phyloP scores from a whole-genome alignment of 2,888 invertebrate species.

The Lamproptera curius region DNA sequence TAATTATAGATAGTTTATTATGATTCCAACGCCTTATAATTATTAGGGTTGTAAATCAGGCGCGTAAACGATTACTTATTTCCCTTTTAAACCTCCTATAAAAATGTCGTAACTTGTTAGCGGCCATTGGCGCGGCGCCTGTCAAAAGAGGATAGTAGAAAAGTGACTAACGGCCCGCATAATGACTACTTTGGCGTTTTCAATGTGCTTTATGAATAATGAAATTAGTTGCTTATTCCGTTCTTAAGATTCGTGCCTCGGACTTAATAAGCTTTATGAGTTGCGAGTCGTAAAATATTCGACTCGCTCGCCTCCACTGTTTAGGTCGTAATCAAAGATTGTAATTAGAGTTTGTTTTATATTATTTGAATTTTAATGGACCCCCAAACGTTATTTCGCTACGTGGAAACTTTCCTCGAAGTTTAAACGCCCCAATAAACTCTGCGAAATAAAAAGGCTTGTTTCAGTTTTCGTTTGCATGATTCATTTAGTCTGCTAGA shows the following conservation, averaged over 20 bases:
- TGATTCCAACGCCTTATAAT: constrained; percentile 68
- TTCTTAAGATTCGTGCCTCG: constrained; percentile 65
- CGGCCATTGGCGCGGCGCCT: constrained; percentile 60
- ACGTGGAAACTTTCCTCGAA: constrained; percentile 11
- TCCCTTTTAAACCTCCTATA: constrained; percentile 66
- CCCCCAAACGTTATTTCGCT: constrained; percentile 12
- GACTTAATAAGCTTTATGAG: constrained; percentile 67
- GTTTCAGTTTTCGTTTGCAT: constrained; percentile 19
- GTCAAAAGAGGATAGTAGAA: constrained; percentile 70
- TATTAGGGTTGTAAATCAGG: constrained; percentile 69
- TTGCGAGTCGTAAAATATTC: constrained; percentile 53
- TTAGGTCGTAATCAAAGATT: constrained; percentile 47
- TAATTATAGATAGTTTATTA: constrained; percentile 66
- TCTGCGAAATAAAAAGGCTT: constrained; percentile 15
- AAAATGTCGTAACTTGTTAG: constrained; percentile 68
- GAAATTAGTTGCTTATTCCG: constrained; percentile 74
- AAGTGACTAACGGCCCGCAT: constrained; percentile 67
- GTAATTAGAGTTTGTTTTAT: constrained; percentile 25
- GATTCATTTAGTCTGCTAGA: constrained; percentile 3
- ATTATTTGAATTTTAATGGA: constrained; percentile 19
- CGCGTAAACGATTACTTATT: constrained; percentile 68
- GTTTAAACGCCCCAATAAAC: constrained; percentile 16
- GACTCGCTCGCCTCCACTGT: constrained; percentile 31
- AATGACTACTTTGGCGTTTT: constrained; percentile 76
- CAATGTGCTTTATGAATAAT: constrained; percentile 78